These are phyloP conservation scores for Gibbula magus DNA, from an alignment of 2,888 invertebrate genomes.

Conservation along the genomic window DNA sequence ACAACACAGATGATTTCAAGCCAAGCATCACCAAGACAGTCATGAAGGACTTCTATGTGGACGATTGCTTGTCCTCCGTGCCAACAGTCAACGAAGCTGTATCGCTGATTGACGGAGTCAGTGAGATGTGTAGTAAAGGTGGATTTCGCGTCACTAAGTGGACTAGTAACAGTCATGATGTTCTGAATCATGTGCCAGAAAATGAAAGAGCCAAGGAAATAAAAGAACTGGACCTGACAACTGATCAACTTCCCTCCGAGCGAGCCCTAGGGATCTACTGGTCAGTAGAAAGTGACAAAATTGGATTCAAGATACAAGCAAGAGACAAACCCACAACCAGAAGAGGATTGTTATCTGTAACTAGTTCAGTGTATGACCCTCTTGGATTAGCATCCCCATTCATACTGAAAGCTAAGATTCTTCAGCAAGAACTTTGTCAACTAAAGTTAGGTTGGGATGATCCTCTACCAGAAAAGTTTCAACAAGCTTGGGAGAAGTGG, in stretches of 20 bases:
- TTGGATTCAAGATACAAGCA: slow-evolving; percentile 13
- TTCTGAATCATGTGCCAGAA: slow-evolving; percentile 12
- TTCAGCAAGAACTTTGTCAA: slow-evolving; percentile 5
- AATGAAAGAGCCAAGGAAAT: slow-evolving; percentile 16
- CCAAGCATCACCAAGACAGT: not conserved
- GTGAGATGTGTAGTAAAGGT: not conserved
- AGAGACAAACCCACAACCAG: not conserved
- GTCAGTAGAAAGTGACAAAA: slow-evolving; percentile 9
- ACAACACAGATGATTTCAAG: not conserved
- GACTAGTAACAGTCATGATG: slow-evolving; percentile 23
- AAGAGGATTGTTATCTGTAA: slow-evolving; percentile 16
- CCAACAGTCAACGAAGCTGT: slow-evolving; percentile 1
- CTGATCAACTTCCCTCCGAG: not conserved
- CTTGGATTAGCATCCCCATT: slow-evolving; percentile 21
- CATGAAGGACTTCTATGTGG: slow-evolving; percentile 35
- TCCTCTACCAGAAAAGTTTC: not conserved
- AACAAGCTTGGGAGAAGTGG: not conserved
- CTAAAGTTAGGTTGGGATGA: slow-evolving; percentile 7
- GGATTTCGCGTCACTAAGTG: slow-evolving; percentile 26
- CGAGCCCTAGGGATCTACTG: slow-evolving; percentile 30
- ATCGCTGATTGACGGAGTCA: slow-evolving; percentile 1
- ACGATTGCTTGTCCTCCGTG: slow-evolving; percentile 38
- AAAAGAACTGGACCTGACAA: not conserved
- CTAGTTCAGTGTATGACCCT: slow-evolving; percentile 26
- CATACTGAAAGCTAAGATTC: slow-evolving; percentile 8